Evolutionary conservation across 2,797 vertebrate genomes (phyloP).

Genomic region (Acropternis orthonyx): DNA sequence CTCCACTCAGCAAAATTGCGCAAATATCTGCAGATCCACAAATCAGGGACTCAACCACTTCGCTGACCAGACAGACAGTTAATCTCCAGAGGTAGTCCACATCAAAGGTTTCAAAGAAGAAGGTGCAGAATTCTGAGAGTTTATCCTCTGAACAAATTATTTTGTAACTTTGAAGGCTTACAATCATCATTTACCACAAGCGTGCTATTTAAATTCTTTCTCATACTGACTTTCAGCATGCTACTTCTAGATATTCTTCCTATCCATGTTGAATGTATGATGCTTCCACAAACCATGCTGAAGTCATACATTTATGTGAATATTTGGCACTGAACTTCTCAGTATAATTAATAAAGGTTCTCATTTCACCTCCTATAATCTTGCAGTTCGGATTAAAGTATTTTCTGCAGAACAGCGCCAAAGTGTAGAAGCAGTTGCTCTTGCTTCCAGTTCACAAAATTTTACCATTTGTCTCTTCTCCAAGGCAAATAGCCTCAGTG

Average conservation of each 20-base stretch:
- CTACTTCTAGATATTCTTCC: background rate
- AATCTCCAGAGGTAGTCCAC: background rate
- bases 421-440: background rate
- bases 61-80: background rate
- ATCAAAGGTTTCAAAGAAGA: background rate
- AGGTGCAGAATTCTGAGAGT: background rate
- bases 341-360: background rate
- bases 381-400: background rate
- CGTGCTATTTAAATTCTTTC: background rate
- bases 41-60: background rate
- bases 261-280: background rate
- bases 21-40: background rate
- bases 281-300: background rate
- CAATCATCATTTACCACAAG: background rate
- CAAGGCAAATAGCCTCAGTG: background rate
- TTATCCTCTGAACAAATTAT: background rate
- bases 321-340: background rate
- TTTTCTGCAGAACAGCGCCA: background rate
- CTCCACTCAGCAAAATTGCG: background rate
- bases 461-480: background rate
- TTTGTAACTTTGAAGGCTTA: background rate
- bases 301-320: background rate
- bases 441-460: background rate
- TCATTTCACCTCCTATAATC: background rate
- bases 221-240: background rate